phyloP scores from a whole-genome alignment of 2,797 vertebrate species.

The Bradypus variegatus region DNA sequence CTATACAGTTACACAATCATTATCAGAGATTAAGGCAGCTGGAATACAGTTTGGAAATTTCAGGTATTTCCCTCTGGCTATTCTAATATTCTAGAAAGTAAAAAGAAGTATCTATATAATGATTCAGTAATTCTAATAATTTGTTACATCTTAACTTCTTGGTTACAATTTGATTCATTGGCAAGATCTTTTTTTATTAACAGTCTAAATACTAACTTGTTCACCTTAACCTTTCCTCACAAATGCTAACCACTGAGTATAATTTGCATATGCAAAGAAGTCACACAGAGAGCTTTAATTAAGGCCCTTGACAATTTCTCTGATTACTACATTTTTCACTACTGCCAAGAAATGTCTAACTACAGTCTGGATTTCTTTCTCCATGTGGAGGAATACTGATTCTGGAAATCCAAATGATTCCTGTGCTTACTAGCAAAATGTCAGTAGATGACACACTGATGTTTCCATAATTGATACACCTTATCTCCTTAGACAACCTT shows the following conservation, averaged over 20 bases:
- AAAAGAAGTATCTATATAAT: too few species aligned
- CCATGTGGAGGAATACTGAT: neutral
- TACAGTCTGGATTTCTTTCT: neutral
- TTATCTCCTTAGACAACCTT: neutral
- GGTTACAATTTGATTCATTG: constrained; percentile 6
- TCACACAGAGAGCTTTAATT: constrained; percentile 35
- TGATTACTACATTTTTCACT: constrained; percentile 40
- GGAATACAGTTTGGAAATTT: too few species aligned
- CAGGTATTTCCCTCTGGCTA: too few species aligned
- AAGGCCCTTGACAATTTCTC: constrained; percentile 12
- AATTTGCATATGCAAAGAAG: constrained; percentile 45
- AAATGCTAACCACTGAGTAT: constrained; percentile 28
- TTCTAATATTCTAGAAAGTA: too few species aligned
- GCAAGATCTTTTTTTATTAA: constrained; percentile 39
- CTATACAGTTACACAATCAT: too few species aligned
- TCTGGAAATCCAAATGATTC: neutral
- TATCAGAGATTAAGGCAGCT: too few species aligned
- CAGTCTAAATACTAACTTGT: constrained; percentile 38
- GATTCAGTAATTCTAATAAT: too few species aligned
- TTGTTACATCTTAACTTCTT: too few species aligned
- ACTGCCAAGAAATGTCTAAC: constrained; percentile 21
- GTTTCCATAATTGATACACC: neutral
- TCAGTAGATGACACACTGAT: neutral
- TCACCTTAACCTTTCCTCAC: constrained; percentile 40
- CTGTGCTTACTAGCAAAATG: neutral